Base-by-base conservation (phyloP, 2,113 vertebrate species). In the Pimephales promelas region DNA sequence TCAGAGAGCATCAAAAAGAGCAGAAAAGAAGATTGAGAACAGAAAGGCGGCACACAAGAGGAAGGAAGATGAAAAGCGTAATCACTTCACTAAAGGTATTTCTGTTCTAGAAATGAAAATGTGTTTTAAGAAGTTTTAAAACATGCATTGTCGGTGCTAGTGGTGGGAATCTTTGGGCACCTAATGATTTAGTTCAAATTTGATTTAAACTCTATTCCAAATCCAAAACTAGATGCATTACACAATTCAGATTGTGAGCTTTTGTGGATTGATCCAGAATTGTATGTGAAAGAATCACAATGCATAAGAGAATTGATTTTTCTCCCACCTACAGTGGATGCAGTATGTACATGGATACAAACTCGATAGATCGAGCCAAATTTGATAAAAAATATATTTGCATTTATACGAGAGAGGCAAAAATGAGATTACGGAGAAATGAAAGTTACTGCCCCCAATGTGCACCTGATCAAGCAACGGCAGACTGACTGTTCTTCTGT, bases 341-440 rank as follows among this genome's bases (percentile, higher is more conserved):
- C 36, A n/a, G 10, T 24, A 24, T 11, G 10, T 45, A 43, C 68
- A 45, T 45, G 11, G 22, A 43, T 24, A 24, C 36, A 71, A 71
- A 45, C 68, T 45, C 68, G 7, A 71, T n/a, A 71, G 36, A 71
- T 45, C 68, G 22, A 71, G 68, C 5, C 36, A 72, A 72, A 72
- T 72, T 72, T 72, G 40, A 72, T 72, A 72, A 24, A 34, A 22
- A 71, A 72, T 26, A 72, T 72, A 72, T 72, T 72, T 45, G 68
- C 40, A 72, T 72, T 26, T 72, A 72, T 45, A 72, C 40, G n/a
- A 45, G 68, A 2, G 10, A 72, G 68, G 40, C 40, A 72, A 5
- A 45, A 72, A 72, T 72, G 40, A 45, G 68, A 72, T 72, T 72
- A 71, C 22, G 3, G 10, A 24, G 22, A 71, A 45, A 71, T 43